Percentiles rank a stretch among this genome's conserved stretches.
phyloP scores from a whole-genome alignment of 2,888 invertebrate species.

The Eulithis testata region DNA sequence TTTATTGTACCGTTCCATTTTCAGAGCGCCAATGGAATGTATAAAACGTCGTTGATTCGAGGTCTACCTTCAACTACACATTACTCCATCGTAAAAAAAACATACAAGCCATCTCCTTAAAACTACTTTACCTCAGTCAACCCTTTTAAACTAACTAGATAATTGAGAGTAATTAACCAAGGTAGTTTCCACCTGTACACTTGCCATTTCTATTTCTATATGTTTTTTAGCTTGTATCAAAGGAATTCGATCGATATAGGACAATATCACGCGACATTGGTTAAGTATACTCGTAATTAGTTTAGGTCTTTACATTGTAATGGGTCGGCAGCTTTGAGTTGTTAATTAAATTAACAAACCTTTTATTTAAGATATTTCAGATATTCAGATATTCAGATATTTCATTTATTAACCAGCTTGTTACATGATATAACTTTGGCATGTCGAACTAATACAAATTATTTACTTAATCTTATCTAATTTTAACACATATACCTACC shows the following conservation, averaged over 20 bases:
- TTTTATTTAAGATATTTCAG: too few relatives aligned
- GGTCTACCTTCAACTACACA: neutral
- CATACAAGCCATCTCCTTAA: conserved; percentile 17
- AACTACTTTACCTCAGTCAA: conserved; percentile 23
- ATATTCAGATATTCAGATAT: too few relatives aligned
- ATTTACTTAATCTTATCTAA: too few relatives aligned
- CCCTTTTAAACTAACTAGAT: conserved; percentile 34
- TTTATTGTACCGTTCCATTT: too few relatives aligned
- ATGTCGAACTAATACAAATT: too few relatives aligned
- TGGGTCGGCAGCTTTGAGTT: neutral
- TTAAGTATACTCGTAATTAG: neutral
- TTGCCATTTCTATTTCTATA: too few relatives aligned
- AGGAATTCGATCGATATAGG: conserved; percentile 12
- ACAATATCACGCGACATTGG: conserved; percentile 26
- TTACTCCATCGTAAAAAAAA: conserved; percentile 6
- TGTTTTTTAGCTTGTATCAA: neutral
- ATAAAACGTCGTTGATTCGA: neutral
- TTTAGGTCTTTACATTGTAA: conserved; percentile 1
- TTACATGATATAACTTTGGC: too few relatives aligned
- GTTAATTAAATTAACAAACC: neutral
- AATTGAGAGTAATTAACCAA: conserved; percentile 30
- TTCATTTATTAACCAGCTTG: too few relatives aligned
- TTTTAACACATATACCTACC: too few relatives aligned
- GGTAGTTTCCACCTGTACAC: conserved; percentile 30
- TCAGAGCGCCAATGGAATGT: too few relatives aligned